Conservation (phyloP, 2,113 vertebrate species). For the Eira barbara region DNA sequence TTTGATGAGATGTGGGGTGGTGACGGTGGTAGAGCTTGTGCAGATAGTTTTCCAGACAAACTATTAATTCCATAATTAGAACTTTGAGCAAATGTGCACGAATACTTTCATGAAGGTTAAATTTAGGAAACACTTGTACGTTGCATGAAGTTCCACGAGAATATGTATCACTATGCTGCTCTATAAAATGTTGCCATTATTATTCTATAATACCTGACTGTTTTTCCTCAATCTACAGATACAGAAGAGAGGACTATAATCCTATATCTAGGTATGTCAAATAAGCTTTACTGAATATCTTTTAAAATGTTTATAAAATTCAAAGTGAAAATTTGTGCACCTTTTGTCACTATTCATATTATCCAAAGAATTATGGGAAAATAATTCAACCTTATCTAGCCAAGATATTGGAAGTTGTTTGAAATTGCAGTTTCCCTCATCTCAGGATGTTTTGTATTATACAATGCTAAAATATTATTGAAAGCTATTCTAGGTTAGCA, state of each 20-base stretch:
- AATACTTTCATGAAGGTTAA: neutral
- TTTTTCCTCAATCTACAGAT: neutral
- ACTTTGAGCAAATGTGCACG: neutral
- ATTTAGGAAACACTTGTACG: neutral
- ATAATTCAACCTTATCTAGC: neutral
- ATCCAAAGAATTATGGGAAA: neutral
- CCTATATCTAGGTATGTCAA: neutral
- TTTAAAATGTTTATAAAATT: neutral
- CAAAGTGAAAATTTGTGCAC: neutral
- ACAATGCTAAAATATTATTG: neutral
- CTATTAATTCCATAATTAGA: neutral
- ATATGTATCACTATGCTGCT: neutral
- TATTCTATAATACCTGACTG: neutral
- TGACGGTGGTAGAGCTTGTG: fast-evolving
- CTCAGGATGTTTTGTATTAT: neutral
- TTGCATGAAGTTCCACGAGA: neutral
- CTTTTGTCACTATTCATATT: neutral
- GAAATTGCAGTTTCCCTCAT: neutral
- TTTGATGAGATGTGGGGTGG: fast-evolving
- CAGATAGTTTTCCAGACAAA: neutral
- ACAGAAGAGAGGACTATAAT: neutral
- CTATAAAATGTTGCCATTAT: neutral
- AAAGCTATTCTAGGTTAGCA: neutral
- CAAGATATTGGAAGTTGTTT: neutral
- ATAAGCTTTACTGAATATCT: neutral